Percentiles rank a stretch among this genome's conserved stretches.
Evolutionary conservation across 2,797 vertebrate species (phyloP).

Genomic region (Notolabrus celidotus): DNA sequence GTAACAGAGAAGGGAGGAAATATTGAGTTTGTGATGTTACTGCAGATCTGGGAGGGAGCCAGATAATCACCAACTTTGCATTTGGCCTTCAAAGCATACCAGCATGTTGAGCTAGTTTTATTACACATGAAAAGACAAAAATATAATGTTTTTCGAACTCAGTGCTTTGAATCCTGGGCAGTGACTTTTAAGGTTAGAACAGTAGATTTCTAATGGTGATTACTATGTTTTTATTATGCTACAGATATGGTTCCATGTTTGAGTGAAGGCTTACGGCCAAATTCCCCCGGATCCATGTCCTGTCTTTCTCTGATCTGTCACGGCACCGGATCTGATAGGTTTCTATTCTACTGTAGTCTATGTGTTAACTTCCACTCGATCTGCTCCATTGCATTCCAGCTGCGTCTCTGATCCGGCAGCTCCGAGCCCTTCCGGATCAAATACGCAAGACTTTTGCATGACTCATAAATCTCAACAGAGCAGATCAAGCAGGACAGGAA

Average conservation of each 20-base stretch:
- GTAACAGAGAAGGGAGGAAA: slow-evolving; percentile 22
- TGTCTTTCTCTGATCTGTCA: no score
- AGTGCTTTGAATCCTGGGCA: no score
- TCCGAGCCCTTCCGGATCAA: no score
- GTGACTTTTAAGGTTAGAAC: not conserved
- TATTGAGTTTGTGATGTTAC: slow-evolving; percentile 9
- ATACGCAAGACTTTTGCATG: no score
- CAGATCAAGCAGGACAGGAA: no score
- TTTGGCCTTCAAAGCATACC: not conserved
- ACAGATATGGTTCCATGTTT: not conserved
- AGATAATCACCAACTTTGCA: slow-evolving; percentile 2
- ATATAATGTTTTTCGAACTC: not conserved
- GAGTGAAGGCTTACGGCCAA: not conserved
- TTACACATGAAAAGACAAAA: not conserved
- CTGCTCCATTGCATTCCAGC: no score
- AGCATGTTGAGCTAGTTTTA: not conserved
- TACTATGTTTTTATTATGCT: not conserved
- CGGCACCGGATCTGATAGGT: no score
- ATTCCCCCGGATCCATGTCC: no score
- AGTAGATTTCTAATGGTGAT: not conserved
- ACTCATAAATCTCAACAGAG: no score
- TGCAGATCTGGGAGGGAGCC: slow-evolving; percentile 13
- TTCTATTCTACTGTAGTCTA: no score
- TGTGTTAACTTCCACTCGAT: no score
- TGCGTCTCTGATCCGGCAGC: no score